These are phyloP conservation scores for Diachrysia chrysitis DNA, from an alignment of 2,888 invertebrate species.

Conservation along the genomic window DNA sequence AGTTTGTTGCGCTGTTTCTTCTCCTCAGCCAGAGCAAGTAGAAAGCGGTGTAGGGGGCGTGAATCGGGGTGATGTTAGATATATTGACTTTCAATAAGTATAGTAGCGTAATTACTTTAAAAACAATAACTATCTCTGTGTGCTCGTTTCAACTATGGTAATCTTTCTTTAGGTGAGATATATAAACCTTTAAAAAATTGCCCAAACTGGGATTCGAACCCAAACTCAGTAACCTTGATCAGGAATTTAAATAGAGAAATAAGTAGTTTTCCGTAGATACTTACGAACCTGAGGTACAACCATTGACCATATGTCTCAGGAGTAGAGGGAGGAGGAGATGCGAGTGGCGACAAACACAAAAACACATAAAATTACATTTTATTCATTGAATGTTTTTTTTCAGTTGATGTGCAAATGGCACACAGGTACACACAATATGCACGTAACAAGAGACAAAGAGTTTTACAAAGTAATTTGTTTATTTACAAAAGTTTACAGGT, in stretches of 20 bases:
- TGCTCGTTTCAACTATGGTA: too few species aligned
- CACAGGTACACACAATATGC: not conserved
- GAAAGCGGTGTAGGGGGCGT: too few species aligned
- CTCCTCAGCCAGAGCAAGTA: too few species aligned
- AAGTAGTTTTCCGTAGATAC: not conserved
- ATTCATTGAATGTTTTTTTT: conserved; percentile 16
- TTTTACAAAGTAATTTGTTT: conserved; percentile 9
- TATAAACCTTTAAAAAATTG: not conserved
- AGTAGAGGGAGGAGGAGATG: not conserved
- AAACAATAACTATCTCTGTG: too few species aligned
- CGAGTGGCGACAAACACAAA: not conserved
- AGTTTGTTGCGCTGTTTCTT: too few species aligned
- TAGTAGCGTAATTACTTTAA: too few species aligned
- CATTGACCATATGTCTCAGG: not conserved
- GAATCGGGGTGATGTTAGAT: too few species aligned
- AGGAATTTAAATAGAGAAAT: not conserved
- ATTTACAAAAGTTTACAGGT: conserved; percentile 30
- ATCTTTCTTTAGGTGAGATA: too few species aligned
- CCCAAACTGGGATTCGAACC: not conserved
- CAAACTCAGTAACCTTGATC: not conserved
- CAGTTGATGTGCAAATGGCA: not conserved
- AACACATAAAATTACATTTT: conserved; percentile 30
- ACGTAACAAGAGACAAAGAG: not conserved
- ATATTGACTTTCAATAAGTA: too few species aligned
- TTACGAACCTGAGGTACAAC: too few species aligned